Evolutionary conservation across 2,113 vertebrate genomes (phyloP).

Genomic region (Athene cunicularia): DNA sequence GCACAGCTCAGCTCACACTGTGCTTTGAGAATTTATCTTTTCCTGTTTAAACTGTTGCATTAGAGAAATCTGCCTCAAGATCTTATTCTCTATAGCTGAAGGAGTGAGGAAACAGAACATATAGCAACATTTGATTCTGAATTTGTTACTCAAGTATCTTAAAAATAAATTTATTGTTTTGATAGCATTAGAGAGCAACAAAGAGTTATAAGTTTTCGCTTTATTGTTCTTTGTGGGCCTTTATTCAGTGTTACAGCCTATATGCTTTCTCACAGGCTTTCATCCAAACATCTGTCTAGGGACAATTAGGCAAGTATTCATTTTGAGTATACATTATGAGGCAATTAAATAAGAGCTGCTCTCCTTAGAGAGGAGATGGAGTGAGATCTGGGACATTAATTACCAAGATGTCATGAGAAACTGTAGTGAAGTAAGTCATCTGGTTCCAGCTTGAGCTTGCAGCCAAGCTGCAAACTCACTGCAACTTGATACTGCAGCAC

Average conservation of each 20-base stretch:
- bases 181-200: not conserved
- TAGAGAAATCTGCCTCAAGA: not conserved
- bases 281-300: slow-evolving; percentile 33
- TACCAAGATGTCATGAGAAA: not conserved
- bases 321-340: not conserved
- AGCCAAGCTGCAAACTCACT: not conserved
- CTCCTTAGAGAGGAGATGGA: not conserved
- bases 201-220: not conserved
- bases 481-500: not conserved
- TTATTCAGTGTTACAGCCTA: not conserved
- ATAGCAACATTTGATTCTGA: not conserved
- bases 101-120: not conserved
- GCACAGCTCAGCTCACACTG: not conserved
- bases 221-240: not conserved
- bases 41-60: not conserved
- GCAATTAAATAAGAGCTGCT: slow-evolving; percentile 31
- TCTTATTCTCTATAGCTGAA: not conserved
- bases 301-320: slow-evolving; percentile 15
- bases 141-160: not conserved
- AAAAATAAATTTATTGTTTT: not conserved
- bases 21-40: not conserved
- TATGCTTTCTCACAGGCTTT: slow-evolving; percentile 20
- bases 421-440: not conserved
- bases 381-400: slow-evolving; percentile 28
- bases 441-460: not conserved